Base-by-base conservation (phyloP, 2,797 vertebrate genomes). In the Gymnoscopelus microlampas region DNA sequence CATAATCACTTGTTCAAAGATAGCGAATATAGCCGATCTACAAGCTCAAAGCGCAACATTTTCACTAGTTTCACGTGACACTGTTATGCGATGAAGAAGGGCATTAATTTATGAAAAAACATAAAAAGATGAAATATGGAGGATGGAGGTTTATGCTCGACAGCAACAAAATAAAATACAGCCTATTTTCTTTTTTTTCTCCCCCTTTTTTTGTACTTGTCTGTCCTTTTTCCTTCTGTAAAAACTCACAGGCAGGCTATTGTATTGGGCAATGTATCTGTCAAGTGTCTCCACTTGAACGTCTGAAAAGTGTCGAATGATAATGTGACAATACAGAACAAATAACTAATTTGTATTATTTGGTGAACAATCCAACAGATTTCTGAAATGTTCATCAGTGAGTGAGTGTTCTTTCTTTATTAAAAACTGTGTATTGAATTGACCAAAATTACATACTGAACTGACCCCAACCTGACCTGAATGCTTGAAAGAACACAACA, bases 401-500 rank as follows among this genome's bases (percentile, higher is more conserved):
- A 71, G 26, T 47, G 60, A 64, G 53, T 10, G 14, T 14, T 56
- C 0, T 50, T 54, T 54, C 47, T 61, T 53, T 11, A 64, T 53
- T 71, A 13, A 56, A 61, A 61, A n/a, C 56, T 2, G 60, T 19
- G 23, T 47, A 14, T 7, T 8, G 66, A 73, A 48, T 5, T 54
- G 12, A 1, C 23, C 55, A 14, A 60, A 44, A 44, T 44, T 10
- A 44, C 39, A 44, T 4, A 3, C 23, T 58, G 15, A 54, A 51
- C 3, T 55, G 26, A 60, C 63, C 55, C 60, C 65, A 56, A 47
- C 6, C 39, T 7, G 67, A 47, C 76, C 71, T 64, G 12, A 57
- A 71, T 68, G 29, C 57, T 74, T 73, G 54, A 24, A 63, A 53
- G 23, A 70, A 67, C 54, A 57, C 23, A 72, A 29, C 24, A 44